Evolutionary conservation across 2,888 invertebrate species (phyloP), one percentile per base, ranked within the genome.

Genomic region (Polyommatus icarus): DNA sequence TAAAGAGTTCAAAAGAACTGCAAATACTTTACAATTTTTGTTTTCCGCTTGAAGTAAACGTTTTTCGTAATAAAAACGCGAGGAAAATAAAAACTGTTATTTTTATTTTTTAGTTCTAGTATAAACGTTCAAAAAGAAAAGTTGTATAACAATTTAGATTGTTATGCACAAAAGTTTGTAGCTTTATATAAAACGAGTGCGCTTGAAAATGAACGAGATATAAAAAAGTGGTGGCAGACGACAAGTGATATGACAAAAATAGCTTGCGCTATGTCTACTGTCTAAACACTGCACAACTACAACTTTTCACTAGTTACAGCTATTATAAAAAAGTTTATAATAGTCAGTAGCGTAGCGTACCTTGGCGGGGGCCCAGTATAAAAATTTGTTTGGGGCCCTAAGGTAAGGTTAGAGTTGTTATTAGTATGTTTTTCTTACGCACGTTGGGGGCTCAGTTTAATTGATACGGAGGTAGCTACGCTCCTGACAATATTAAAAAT

Each of bases 161-260:
- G 75, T 75, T 75, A 75, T 50, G 75, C 46, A 75, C 18, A 75
- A 75, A 50, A 54, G 24, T 54, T 29, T 29, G 20, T 29, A 18
- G 24, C 50, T 20, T 54, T 75, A 75, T 61, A 20, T 29, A 67
- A 75, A 67, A 72, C 32, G 76, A 78, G 61, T 67, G 50, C 59
- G 75, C 76, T 79, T 76, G 72, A 77, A 78, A 80, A 79, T 71
- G 61, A 78, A 78, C n/a, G 78, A 71, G 50, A 67, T 20, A 67
- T 40, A 71, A 76, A 76, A 50, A 76, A 46, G 61, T 67, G 76
- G 59, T 71, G 76, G 46, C 76, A 67, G 15, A 76, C 18, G 75
- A 75, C 75, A 75, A 78, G 77, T 61, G 76, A 78, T 73, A 76
- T 78, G 77, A 80, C 61, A 77, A 77, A 77, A 78, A 77, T 77